phyloP scores from a whole-genome alignment of 2,888 invertebrate genomes.

The Exocentrus adspersus region DNA sequence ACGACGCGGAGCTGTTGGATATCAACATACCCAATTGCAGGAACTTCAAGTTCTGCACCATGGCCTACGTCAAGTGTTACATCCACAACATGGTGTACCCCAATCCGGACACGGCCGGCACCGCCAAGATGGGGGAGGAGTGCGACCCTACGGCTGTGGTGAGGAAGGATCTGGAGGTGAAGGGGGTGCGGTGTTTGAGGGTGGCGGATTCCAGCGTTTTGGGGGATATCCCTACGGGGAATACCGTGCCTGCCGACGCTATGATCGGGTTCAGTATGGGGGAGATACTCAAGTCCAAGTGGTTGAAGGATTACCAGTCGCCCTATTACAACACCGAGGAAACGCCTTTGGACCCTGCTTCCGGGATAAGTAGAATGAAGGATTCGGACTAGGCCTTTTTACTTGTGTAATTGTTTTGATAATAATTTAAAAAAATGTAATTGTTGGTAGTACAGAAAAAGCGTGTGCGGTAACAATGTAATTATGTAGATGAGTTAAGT shows the following conservation, averaged over 20 bases:
- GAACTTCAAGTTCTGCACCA: conserved; percentile 58
- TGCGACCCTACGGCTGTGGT: conserved; percentile 60
- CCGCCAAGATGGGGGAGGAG: conserved; percentile 58
- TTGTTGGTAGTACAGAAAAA: background rate
- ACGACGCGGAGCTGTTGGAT: conserved; percentile 57
- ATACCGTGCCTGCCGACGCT: conserved; percentile 66
- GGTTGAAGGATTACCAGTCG: conserved; percentile 47
- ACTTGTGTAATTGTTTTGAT: no score
- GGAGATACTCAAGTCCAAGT: conserved; percentile 61
- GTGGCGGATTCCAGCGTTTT: conserved; percentile 64
- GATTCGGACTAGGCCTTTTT: no score
- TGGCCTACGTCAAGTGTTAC: conserved; percentile 66
- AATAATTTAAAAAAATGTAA: no score
- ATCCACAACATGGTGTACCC: conserved; percentile 53
- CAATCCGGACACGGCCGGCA: conserved; percentile 44
- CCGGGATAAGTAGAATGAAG: no score
- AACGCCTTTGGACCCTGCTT: no score
- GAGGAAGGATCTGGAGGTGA: conserved; percentile 59
- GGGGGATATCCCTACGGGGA: conserved; percentile 57
- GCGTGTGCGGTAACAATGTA: background rate
- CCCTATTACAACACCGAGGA: conserved; percentile 16
- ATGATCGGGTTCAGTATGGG: conserved; percentile 69
- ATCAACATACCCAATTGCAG: conserved; percentile 61
- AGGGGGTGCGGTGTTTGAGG: conserved; percentile 61
- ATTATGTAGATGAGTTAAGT: background rate